Percentiles rank a stretch among this genome's conserved stretches.
phyloP scores from a whole-genome alignment of 2,797 vertebrate species.

The Emys orbicularis region DNA sequence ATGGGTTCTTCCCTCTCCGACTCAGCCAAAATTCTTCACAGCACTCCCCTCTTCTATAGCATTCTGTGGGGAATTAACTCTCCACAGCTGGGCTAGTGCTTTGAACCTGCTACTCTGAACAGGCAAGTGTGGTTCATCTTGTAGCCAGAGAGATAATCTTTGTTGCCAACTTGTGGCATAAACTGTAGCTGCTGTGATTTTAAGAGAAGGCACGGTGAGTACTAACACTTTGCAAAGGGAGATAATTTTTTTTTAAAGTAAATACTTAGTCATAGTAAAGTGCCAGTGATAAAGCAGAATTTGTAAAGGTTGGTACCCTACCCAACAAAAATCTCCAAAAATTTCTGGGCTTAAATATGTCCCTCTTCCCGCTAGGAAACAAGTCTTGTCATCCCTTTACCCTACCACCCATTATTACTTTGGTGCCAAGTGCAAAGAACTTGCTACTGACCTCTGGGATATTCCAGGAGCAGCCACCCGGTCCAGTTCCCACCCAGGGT shows the following conservation, averaged over 20 bases:
- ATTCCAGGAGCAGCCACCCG: background rate
- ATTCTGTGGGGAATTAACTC: background rate
- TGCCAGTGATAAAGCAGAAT: background rate
- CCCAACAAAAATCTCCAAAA: background rate
- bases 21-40: background rate
- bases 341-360: background rate
- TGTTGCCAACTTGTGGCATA: background rate
- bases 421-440: background rate
- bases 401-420: background rate
- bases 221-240: background rate
- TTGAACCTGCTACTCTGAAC: background rate
- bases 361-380: background rate
- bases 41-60: accelerated
- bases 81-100: background rate
- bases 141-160: background rate
- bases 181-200: accelerated
- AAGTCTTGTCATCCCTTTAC: background rate
- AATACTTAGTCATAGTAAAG: background rate
- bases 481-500: background rate
- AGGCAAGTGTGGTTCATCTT: background rate
- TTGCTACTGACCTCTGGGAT: background rate
- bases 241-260: accelerated
- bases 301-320: background rate
- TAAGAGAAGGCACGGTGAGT: background rate
- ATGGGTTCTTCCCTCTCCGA: accelerated